Conservation (phyloP, 2,113 vertebrate species). For the Pagrus major region DNA sequence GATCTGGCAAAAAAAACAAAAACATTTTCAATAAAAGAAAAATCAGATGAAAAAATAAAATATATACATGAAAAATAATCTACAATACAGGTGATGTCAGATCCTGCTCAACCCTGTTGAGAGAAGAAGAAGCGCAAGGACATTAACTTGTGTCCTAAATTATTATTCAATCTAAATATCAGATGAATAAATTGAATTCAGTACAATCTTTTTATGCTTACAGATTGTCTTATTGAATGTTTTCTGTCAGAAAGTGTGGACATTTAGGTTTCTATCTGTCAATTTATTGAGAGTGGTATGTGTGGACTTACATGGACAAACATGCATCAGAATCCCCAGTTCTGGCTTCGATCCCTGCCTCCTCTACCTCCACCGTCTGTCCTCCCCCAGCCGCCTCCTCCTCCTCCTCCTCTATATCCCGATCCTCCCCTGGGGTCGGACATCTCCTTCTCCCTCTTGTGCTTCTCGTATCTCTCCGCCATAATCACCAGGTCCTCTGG, state of each 20-base stretch:
- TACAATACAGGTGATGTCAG: not conserved
- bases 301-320: constrained; percentile 6
- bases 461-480: constrained; percentile 91
- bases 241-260: not conserved
- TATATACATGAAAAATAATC: constrained; percentile 4
- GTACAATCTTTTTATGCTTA: not conserved
- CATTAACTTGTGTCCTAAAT: not conserved
- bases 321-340: constrained; percentile 69
- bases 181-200: not conserved
- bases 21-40: not conserved
- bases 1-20: not conserved
- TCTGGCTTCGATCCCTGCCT: constrained; percentile 30
- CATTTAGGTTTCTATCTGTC: too few relatives aligned
- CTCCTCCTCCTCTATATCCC: constrained; percentile 24
- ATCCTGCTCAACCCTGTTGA: constrained; percentile 1
- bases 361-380: constrained; percentile 47
- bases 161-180: not conserved
- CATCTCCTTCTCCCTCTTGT: constrained; percentile 84
- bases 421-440: constrained; percentile 52
- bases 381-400: constrained; percentile 22
- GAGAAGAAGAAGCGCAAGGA: not conserved
- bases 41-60: not conserved
- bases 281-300: too few relatives aligned
- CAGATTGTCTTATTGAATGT: not conserved
- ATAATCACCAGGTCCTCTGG: constrained; percentile 90